Evolutionary conservation across 1,140 invertebrate species (phyloP), one percentile per base, ranked within the genome.

Genomic region (Musca vetustissima): DNA sequence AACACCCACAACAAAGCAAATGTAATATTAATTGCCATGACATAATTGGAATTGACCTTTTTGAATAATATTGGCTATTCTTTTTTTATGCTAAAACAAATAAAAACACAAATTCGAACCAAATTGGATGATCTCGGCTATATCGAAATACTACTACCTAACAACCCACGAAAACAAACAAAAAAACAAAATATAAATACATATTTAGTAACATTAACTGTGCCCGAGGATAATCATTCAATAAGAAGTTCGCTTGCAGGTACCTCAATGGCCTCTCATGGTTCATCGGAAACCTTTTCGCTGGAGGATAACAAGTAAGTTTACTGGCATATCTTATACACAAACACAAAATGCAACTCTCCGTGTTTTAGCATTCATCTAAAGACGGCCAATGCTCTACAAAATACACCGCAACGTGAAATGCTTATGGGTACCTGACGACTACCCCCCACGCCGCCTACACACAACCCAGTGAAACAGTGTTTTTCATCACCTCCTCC

Each of bases 221-320:
- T 81, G 71, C 79, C 79, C 73, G 79, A 81, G 79, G 79, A 81
- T 70, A 70, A 76, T 71, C 79, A 81, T 69, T 81, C 79, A 81
- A 75, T 81, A 75, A 75, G 79, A 79, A 81, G 79, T 81, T 81
- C 79, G 77, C 79, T 81, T 81, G 79, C 79, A 81, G 78, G 79
- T 81, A 81, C 79, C 65, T 81, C 79, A 72, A 79, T 81, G 75
- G 79, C 79, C 75, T 81, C 79, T 71, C 78, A 80, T 65, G 78
- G 78, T 68, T 80, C 78, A 25, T 81, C 79, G 72, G 79, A 81
- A 64, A 81, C 79, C 55, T 81, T 81, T 74, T 81, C 79, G 52
- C 59, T 81, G 74, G 79, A 81, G 72, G 79, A 81, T 73, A 81
- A 80, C 78, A 81, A 81, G 79, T 80, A 49, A 76, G 73, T 68